phyloP scores from a whole-genome alignment of 2,888 invertebrate genomes.

The Cephus nigrinus region DNA sequence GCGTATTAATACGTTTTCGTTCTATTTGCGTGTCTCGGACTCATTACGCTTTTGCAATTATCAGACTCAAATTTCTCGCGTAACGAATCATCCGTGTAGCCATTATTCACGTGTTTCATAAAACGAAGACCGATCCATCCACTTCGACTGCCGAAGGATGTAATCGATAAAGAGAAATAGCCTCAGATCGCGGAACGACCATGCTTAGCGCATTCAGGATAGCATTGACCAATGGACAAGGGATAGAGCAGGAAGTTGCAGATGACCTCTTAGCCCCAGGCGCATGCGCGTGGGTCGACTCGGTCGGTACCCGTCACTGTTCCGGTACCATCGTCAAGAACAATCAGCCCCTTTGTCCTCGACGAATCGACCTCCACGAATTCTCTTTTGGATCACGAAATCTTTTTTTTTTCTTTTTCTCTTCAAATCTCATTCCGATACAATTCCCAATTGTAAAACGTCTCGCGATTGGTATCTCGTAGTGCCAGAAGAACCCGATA shows the following conservation, averaged over 20 bases:
- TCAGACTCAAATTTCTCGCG: neutral
- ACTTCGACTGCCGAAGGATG: neutral
- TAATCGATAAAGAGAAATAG: neutral
- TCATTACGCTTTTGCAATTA: neutral
- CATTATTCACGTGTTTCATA: neutral
- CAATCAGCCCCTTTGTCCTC: conserved; percentile 43
- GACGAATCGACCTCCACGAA: conserved; percentile 10
- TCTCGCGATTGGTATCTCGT: neutral
- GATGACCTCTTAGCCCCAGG: conserved; percentile 36
- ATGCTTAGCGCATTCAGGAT: neutral
- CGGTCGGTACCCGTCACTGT: conserved; percentile 35
- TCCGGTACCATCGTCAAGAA: conserved; percentile 33
- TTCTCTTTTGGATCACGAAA: conserved; percentile 24
- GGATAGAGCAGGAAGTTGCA: conserved; percentile 38
- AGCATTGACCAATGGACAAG: conserved; percentile 1
- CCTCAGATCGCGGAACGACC: neutral
- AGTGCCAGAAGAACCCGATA: neutral
- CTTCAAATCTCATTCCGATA: neutral
- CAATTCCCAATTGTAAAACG: neutral
- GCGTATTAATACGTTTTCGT: neutral
- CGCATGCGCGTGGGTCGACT: conserved; percentile 41
- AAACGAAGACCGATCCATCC: neutral
- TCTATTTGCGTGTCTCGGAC: neutral
- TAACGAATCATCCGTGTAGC: neutral
- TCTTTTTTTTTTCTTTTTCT: conserved; percentile 7